Evolutionary conservation across 2,113 vertebrate species (phyloP), one percentile per base, ranked within the genome.

Genomic region (Reinhardtius hippoglossoides): DNA sequence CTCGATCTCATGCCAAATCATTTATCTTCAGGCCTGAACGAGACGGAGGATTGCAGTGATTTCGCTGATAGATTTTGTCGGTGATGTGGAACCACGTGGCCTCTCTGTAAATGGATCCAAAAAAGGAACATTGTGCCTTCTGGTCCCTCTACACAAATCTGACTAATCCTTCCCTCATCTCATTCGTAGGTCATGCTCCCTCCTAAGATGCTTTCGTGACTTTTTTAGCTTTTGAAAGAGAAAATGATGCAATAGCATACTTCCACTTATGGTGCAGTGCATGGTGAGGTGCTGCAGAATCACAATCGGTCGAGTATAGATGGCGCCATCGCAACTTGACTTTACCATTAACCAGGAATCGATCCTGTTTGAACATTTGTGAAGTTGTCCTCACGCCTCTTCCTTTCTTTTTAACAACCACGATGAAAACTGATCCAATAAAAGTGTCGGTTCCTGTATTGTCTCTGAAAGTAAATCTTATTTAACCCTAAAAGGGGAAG

Each of bases 61-160:
- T 78, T 58, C 16, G 44, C 15, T 67, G 46, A 9, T 56, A 73
- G 61, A 50, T 58, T 75, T 67, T 55, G 31, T 7, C 1, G 31
- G 1, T 31, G 48, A 42, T 70, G n/a, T 76, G 66, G 26, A 70
- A 71, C 37, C 35, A 63, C 8, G 4, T 69, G 57, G 70, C 46
- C 73, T 76, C 46, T 35, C 9, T 56, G 40, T 74, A 52, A 78
- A 71, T 81, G 26, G 55, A 69, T 76, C 74, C 78, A 84, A 71
- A 88, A 50, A 84, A 69, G 62, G 65, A 89, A 83, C 61, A 18
- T 15, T 50, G 82, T 91, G 84, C 82, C 86, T 93, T 90, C 76
- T 74, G 57, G 67, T 84, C 61, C 71, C 40, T 70, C 68, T 71
- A 76, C 48, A 76, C 55, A 87, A 62, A 66, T 81, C 50, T 58